Evolutionary conservation across 2,888 invertebrate genomes (phyloP).

Genomic region (Acrobasis repandana): DNA sequence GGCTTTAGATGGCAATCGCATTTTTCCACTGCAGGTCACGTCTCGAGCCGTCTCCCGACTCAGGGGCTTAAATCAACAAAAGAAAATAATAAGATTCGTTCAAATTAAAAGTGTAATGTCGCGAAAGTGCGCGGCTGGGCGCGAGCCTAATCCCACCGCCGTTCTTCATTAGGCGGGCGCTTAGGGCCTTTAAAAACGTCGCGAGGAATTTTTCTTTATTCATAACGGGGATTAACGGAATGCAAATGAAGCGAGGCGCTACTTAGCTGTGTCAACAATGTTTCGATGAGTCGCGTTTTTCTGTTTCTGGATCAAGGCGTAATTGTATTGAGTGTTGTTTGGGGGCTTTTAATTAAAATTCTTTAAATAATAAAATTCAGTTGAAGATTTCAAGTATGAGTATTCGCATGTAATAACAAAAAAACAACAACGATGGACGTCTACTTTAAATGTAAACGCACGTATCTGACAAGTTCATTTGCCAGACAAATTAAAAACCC

Average conservation of each 20-base stretch:
- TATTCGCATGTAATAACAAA: too few species aligned
- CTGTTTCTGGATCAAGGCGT: constrained; percentile 8
- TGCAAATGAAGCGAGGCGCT: constrained; percentile 80
- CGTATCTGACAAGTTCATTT: too few species aligned
- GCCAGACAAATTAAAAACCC: too few species aligned
- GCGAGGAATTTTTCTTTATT: constrained; percentile 80
- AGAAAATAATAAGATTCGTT: constrained; percentile 87
- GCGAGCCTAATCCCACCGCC: constrained; percentile 67
- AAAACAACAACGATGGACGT: too few species aligned
- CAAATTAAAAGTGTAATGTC: constrained; percentile 88
- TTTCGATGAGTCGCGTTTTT: constrained; percentile 51
- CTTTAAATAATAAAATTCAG: background rate
- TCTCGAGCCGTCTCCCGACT: constrained; percentile 83
- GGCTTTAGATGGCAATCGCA: constrained; percentile 88
- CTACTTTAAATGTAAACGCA: too few species aligned
- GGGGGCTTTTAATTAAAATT: background rate
- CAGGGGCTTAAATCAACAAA: constrained; percentile 87
- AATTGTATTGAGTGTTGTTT: constrained; percentile 7
- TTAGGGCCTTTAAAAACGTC: constrained; percentile 72
- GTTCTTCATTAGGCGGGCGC: constrained; percentile 75
- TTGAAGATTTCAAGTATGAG: too few species aligned
- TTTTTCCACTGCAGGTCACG: constrained; percentile 88
- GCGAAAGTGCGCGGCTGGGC: constrained; percentile 66
- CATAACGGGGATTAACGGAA: constrained; percentile 81
- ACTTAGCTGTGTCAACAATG: constrained; percentile 82